Percentiles rank a stretch among this genome's conserved stretches.
Evolutionary conservation across 2,113 vertebrate genomes (phyloP).

Genomic region (Myrmecobius fasciatus): DNA sequence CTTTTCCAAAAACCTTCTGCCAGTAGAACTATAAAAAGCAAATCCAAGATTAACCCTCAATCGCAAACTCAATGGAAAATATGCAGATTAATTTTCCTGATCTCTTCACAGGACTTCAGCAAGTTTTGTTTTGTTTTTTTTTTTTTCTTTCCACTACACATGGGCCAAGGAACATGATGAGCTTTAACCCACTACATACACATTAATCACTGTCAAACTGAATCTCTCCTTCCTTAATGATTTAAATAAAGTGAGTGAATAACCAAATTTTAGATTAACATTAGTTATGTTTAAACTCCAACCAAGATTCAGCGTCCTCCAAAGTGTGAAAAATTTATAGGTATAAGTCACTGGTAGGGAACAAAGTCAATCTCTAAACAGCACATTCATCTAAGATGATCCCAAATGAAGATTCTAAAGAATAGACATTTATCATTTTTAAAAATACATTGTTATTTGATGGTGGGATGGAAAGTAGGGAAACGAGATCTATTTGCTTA

Average conservation of each 20-base stretch:
- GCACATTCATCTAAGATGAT: conserved; percentile 9
- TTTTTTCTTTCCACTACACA: conserved; percentile 42
- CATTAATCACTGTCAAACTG: neutral
- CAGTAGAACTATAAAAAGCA: conserved; percentile 60
- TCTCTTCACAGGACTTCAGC: conserved; percentile 48
- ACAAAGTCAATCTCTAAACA: neutral
- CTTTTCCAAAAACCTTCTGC: conserved; percentile 47
- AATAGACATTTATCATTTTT: conserved; percentile 5
- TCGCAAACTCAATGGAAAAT: conserved; percentile 40
- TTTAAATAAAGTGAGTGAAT: neutral
- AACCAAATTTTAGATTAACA: conserved; percentile 6
- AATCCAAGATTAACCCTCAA: conserved; percentile 36
- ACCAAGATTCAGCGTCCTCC: conserved; percentile 31
- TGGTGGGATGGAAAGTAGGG: neutral
- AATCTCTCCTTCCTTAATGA: conserved; percentile 22
- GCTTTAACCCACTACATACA: neutral
- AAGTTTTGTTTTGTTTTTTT: neutral
- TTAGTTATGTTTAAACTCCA: conserved; percentile 16
- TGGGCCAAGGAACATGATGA: neutral
- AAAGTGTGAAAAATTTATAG: conserved; percentile 20
- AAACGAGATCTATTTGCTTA: neutral
- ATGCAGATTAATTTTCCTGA: conserved; percentile 50
- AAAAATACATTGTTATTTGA: conserved; percentile 22
- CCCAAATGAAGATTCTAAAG: neutral
- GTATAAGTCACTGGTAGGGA: neutral